Percentiles rank a stretch among this genome's conserved stretches.
Evolutionary conservation across 2,888 invertebrate genomes (phyloP).

Genomic region (Steinernema hermaphroditum): DNA sequence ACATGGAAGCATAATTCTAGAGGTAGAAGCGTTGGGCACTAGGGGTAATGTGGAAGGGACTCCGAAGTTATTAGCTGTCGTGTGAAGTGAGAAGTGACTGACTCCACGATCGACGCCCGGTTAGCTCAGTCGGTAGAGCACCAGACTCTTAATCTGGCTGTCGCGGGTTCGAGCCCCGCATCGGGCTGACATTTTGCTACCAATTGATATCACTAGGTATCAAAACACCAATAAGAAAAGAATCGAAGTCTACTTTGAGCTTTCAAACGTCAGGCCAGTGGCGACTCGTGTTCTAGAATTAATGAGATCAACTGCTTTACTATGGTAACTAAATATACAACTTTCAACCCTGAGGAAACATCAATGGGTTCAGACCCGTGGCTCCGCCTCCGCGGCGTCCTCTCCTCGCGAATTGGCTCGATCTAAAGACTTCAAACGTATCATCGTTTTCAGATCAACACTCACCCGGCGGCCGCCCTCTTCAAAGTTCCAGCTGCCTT

Average conservation of each 20-base stretch:
- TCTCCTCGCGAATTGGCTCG: neutral
- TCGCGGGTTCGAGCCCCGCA: constrained; percentile 62
- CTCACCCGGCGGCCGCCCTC: neutral
- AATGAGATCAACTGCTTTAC: no score
- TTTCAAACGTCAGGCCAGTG: no score
- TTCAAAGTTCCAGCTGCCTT: neutral
- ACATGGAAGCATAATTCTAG: no score
- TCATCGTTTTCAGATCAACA: neutral
- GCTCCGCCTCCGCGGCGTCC: neutral
- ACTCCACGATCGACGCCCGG: constrained; percentile 47
- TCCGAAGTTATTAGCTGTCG: no score
- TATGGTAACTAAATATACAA: no score
- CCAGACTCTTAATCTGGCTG: constrained; percentile 64
- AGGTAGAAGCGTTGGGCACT: no score
- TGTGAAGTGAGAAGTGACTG: no score
- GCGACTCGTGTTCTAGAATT: no score
- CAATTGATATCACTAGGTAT: no score
- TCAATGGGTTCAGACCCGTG: neutral
- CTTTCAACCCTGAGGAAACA: neutral
- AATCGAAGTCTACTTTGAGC: no score
- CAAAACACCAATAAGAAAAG: no score
- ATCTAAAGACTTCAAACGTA: neutral
- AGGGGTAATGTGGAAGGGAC: no score
- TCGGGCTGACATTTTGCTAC: constrained; percentile 47
- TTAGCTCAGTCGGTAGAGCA: constrained; percentile 64